A percentile compares a stretch with the other conserved stretches of the same genome.
Evolutionary conservation across 2,797 vertebrate species (phyloP).

Genomic region (Uromys caudimaculatus): DNA sequence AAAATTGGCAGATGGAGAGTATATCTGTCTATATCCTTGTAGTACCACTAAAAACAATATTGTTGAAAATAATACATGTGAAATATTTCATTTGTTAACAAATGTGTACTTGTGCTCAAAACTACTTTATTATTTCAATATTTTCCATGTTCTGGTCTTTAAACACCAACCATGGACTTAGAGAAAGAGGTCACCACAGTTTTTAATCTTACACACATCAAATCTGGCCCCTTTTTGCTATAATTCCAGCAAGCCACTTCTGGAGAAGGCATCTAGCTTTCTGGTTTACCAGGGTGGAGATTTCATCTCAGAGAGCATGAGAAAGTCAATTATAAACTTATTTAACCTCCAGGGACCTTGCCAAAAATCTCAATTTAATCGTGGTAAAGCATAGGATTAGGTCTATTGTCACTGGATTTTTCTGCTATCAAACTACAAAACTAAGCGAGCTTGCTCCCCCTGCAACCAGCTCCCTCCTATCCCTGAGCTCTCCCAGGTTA

Average conservation of each 20-base stretch:
- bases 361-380: neutral
- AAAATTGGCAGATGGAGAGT: neutral
- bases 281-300: neutral
- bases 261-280: neutral
- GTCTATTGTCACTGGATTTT: neutral
- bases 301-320: neutral
- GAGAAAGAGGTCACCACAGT: no score
- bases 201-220: neutral
- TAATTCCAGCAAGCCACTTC: neutral
- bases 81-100: neutral
- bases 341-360: neutral
- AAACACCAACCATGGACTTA: neutral
- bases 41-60: neutral
- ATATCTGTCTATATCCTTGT: neutral
- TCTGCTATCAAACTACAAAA: slow-evolving; percentile 1
- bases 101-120: neutral
- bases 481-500: neutral
- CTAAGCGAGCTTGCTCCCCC: neutral
- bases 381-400: neutral
- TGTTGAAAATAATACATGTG: neutral
- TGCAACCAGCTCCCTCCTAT: neutral
- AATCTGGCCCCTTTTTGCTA: neutral
- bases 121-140: neutral
- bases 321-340: neutral
- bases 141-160: neutral